Evolutionary conservation across 2,797 vertebrate species (phyloP).

Genomic region (Lithobates pipiens): DNA sequence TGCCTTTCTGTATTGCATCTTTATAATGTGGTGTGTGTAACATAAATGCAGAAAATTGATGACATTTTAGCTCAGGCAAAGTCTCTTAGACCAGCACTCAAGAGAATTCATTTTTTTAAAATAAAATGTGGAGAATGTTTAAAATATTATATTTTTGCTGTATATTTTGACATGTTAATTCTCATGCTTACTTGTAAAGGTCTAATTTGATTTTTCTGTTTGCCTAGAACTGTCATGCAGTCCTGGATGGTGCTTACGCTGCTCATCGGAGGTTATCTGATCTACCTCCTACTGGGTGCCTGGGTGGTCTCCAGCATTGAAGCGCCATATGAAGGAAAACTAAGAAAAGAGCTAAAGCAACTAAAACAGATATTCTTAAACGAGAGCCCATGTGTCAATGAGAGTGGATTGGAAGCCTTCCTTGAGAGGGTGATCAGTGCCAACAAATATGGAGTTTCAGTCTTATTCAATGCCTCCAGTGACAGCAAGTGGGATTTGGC

Average conservation of each 20-base stretch:
- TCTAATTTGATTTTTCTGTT: neutral
- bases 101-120: too few species aligned
- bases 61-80: too few species aligned
- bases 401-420: conserved; percentile 79
- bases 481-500: conserved; percentile 86
- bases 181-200: too few species aligned
- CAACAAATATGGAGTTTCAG: conserved; percentile 83
- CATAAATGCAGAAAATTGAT: too few species aligned
- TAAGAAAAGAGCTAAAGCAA: conserved; percentile 76
- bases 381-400: conserved; percentile 80
- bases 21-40: too few species aligned
- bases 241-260: conserved; percentile 77
- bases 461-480: conserved; percentile 71
- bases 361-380: conserved; percentile 81
- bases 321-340: conserved; percentile 80
- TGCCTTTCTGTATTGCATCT: too few species aligned
- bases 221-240: conserved; percentile 62
- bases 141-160: too few species aligned
- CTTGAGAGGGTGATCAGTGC: conserved; percentile 79
- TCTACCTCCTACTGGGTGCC: conserved; percentile 85
- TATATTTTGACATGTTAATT: too few species aligned
- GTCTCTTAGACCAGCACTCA: too few species aligned
- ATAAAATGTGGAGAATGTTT: too few species aligned
- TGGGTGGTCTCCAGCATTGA: conserved; percentile 87
- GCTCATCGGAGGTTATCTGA: conserved; percentile 77